These are phyloP conservation scores for Eptesicus fuscus DNA, from an alignment of 2,113 vertebrate species.

Conservation along the genomic window DNA sequence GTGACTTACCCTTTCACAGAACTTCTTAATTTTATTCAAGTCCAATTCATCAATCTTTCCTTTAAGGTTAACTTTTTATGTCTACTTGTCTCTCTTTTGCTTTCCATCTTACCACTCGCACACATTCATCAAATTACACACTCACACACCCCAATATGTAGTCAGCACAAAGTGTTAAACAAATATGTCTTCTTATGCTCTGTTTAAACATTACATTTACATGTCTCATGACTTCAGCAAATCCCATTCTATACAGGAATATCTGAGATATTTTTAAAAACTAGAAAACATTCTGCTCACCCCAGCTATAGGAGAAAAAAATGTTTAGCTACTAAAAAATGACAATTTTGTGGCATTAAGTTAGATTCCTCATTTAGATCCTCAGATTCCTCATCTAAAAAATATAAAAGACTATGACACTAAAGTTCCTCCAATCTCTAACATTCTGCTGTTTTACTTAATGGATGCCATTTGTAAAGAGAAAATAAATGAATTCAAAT, in stretches of 20 bases:
- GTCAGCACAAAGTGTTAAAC: neutral
- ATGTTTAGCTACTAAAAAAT: neutral
- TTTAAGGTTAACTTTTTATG: neutral
- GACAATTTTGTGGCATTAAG: neutral
- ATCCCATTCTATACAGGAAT: neutral
- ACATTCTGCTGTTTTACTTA: neutral
- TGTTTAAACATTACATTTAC: neutral
- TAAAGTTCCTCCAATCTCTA: neutral
- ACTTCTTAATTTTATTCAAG: slow-evolving; percentile 6
- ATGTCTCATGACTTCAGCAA: neutral
- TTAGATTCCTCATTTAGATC: neutral
- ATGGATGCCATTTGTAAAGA: neutral
- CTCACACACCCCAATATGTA: neutral
- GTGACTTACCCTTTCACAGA: slow-evolving; percentile 5
- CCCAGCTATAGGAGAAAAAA: neutral
- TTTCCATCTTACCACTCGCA: neutral
- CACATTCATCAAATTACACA: neutral
- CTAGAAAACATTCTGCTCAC: slow-evolving; percentile 3
- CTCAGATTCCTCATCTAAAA: neutral
- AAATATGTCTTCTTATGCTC: neutral
- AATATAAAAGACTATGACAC: neutral
- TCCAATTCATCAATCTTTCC: neutral
- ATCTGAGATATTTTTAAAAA: neutral
- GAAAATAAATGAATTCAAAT: neutral
- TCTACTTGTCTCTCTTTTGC: neutral